Evolutionary conservation across 2,113 vertebrate genomes (phyloP).

Genomic region (Patagioenas fasciata): DNA sequence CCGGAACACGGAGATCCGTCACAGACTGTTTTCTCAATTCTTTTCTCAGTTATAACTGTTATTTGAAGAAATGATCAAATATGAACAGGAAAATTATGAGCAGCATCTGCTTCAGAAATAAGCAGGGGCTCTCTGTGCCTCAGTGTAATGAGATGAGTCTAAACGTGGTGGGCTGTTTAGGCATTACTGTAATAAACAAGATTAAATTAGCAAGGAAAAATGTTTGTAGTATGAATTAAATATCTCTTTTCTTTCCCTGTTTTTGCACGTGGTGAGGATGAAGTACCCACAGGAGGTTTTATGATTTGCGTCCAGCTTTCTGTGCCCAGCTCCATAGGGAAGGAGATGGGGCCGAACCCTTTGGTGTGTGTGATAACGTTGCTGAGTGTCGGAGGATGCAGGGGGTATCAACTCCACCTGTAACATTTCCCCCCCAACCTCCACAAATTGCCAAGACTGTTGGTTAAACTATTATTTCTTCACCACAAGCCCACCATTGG

Average conservation of each 20-base stretch:
- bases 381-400: neutral
- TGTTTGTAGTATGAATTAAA: neutral
- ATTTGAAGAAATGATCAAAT: slow-evolving; percentile 61
- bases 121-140: neutral
- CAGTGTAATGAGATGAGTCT: neutral
- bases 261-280: neutral
- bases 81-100: slow-evolving; percentile 41
- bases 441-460: neutral
- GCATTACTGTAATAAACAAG: neutral
- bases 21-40: slow-evolving; percentile 62
- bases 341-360: too few relatives aligned
- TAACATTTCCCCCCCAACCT: neutral
- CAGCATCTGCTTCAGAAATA: slow-evolving; percentile 62
- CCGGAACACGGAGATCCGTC: slow-evolving; percentile 10
- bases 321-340: neutral
- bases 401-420: fast-evolving
- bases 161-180: neutral
- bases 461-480: neutral
- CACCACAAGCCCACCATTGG: fast-evolving
- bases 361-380: neutral
- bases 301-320: neutral
- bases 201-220: neutral
- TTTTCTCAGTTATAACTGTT: slow-evolving; percentile 61
- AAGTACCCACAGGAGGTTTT: neutral
- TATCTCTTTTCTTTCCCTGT: neutral